phyloP scores from a whole-genome alignment of 2,113 vertebrate species.

The Stigmatopora nigra region DNA sequence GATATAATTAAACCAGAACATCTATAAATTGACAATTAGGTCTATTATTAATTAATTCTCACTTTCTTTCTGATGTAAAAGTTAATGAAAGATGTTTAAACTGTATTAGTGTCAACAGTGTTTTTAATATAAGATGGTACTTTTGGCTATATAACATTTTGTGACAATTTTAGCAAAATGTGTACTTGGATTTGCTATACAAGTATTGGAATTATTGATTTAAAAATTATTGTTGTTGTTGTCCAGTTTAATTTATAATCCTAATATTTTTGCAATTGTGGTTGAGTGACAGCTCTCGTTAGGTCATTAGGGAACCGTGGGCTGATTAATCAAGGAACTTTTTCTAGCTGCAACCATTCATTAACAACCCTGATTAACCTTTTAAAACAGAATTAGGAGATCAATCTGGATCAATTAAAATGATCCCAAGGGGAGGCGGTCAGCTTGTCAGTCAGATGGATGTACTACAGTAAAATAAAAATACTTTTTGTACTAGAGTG shows the following conservation, averaged over 20 bases:
- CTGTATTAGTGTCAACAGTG: too few relatives aligned
- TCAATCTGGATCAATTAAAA: slow-evolving; percentile 51
- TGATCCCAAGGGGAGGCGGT: slow-evolving; percentile 38
- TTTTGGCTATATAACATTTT: too few relatives aligned
- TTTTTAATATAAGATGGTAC: too few relatives aligned
- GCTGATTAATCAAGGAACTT: slow-evolving; percentile 50
- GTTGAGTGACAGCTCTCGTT: slow-evolving; percentile 8
- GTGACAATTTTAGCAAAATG: too few relatives aligned
- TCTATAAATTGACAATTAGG: too few relatives aligned
- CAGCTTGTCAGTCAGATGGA: slow-evolving; percentile 43
- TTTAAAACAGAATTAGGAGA: slow-evolving; percentile 48
- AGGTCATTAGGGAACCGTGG: slow-evolving; percentile 33
- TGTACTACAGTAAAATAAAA: background rate
- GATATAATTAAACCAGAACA: too few relatives aligned
- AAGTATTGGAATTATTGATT: too few relatives aligned
- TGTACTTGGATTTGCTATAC: too few relatives aligned
- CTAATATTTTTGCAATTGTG: background rate
- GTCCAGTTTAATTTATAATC: background rate
- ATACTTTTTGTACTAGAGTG: background rate
- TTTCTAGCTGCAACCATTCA: slow-evolving; percentile 42
- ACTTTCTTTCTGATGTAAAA: too few relatives aligned
- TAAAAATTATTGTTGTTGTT: too few relatives aligned
- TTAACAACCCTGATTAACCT: slow-evolving; percentile 59
- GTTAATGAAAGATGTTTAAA: too few relatives aligned
- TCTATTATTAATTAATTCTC: too few relatives aligned